A percentile compares a stretch with the other conserved stretches of the same genome.
Evolutionary conservation across 2,888 invertebrate genomes (phyloP).

Genomic region (Zaprionus lineosus): DNA sequence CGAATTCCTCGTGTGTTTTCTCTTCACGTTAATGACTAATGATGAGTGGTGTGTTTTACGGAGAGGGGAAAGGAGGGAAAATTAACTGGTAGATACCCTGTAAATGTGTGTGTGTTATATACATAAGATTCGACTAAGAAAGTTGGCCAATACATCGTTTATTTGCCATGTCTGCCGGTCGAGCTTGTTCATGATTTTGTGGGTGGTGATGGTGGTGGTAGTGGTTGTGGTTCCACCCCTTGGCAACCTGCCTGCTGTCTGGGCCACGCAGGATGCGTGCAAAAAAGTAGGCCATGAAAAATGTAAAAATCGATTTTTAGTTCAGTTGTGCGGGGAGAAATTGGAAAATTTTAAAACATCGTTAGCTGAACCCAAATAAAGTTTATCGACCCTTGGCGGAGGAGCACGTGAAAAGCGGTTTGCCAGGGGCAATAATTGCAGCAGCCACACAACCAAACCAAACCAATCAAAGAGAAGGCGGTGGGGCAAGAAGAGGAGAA

Average conservation of each 20-base stretch:
- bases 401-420: conserved; percentile 17
- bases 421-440: background rate
- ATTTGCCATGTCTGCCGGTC: no score
- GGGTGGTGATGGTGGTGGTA: no score
- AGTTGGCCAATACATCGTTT: no score
- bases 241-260: background rate
- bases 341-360: conserved; percentile 23
- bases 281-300: conserved; percentile 62
- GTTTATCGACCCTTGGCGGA: conserved; percentile 73
- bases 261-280: conserved; percentile 24
- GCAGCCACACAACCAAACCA: background rate
- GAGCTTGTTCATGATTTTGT: no score
- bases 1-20: conserved; percentile 9
- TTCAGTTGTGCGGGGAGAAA: conserved; percentile 11
- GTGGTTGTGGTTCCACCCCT: no score
- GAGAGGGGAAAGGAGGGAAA: no score
- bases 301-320: conserved; percentile 62
- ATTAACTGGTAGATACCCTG: background rate
- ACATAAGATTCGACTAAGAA: no score
- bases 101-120: background rate
- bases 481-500: background rate
- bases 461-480: background rate
- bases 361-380: conserved; percentile 50
- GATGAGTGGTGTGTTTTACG: no score
- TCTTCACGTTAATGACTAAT: conserved; percentile 27